Conservation (phyloP, 2,888 invertebrate genomes). For the Drosophila macrothrix region DNA sequence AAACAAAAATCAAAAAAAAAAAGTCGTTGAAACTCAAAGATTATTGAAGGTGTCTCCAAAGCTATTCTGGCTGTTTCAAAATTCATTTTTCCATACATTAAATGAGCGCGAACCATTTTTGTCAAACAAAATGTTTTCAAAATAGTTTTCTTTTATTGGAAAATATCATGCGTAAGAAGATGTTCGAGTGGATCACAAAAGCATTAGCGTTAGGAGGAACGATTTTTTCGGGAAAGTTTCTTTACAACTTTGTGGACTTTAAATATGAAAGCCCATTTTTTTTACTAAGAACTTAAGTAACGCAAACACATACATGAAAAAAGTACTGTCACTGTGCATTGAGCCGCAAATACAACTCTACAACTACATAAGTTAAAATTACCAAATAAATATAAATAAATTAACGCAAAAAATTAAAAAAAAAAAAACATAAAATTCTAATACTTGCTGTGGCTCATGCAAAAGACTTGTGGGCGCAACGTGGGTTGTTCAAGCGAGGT, state of each 20-base stretch:
- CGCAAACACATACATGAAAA: slow-evolving; percentile 14
- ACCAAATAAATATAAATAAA: slow-evolving; percentile 39
- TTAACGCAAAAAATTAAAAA: slow-evolving; percentile 31
- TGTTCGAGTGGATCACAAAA: slow-evolving; percentile 2
- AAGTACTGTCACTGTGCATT: slow-evolving; percentile 25
- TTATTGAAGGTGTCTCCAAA: background rate
- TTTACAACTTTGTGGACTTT: background rate
- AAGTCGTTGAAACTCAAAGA: background rate
- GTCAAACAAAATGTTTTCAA: background rate
- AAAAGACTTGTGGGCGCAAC: slow-evolving; percentile 78
- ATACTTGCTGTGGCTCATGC: slow-evolving; percentile 85
- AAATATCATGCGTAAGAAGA: slow-evolving; percentile 5
- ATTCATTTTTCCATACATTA: background rate
- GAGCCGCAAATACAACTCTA: slow-evolving; percentile 13
- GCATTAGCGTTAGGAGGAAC: slow-evolving; percentile 2
- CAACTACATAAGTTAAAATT: slow-evolving; percentile 23
- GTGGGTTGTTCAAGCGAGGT: slow-evolving; percentile 74
- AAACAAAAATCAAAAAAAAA: background rate
- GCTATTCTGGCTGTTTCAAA: background rate
- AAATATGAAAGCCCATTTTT: background rate
- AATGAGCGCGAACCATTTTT: background rate
- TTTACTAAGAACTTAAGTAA: background rate
- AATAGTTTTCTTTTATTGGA: background rate
- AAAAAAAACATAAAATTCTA: slow-evolving; percentile 72
- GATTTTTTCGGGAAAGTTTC: background rate